Evolutionary conservation across 2,797 vertebrate species (phyloP).

Genomic region (Arrhamphus sclerolepis): DNA sequence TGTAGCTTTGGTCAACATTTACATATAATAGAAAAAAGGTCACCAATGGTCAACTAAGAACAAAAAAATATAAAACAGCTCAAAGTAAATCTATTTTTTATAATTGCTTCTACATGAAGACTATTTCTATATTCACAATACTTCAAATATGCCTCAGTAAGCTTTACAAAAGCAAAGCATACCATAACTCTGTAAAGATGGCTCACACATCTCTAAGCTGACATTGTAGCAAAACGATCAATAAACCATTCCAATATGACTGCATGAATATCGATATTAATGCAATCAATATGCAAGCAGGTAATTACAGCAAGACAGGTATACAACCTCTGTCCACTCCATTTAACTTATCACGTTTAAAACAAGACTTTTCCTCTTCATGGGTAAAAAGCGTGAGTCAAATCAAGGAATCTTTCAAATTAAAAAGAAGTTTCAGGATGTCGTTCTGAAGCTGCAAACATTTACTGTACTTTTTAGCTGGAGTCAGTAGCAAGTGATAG

Average conservation of each 20-base stretch:
- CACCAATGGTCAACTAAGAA: no score
- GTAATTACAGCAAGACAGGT: slow-evolving; percentile 51
- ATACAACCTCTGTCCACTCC: slow-evolving; percentile 41
- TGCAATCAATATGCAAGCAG: slow-evolving; percentile 47
- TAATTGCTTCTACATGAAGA: no score
- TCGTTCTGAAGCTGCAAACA: slow-evolving; percentile 41
- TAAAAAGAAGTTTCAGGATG: slow-evolving; percentile 46
- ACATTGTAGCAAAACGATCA: slow-evolving; percentile 50
- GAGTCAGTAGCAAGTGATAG: slow-evolving; percentile 36
- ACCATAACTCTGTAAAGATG: slow-evolving; percentile 5
- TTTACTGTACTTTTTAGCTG: slow-evolving; percentile 57
- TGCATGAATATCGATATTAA: slow-evolving; percentile 61
- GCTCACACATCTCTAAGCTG: slow-evolving; percentile 34
- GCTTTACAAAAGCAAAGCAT: no score
- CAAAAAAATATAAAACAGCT: no score
- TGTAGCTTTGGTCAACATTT: no score
- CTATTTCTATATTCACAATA: no score
- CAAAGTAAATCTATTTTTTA: no score
- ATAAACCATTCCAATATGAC: slow-evolving; percentile 57
- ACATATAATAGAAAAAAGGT: no score
- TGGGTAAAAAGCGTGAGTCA: slow-evolving; percentile 55
- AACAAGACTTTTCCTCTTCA: slow-evolving; percentile 54
- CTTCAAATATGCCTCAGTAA: no score
- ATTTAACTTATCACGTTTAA: slow-evolving; percentile 53
- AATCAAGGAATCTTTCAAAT: slow-evolving; percentile 72